Conservation (phyloP, 2,888 invertebrate genomes). For the Melieria picta region DNA sequence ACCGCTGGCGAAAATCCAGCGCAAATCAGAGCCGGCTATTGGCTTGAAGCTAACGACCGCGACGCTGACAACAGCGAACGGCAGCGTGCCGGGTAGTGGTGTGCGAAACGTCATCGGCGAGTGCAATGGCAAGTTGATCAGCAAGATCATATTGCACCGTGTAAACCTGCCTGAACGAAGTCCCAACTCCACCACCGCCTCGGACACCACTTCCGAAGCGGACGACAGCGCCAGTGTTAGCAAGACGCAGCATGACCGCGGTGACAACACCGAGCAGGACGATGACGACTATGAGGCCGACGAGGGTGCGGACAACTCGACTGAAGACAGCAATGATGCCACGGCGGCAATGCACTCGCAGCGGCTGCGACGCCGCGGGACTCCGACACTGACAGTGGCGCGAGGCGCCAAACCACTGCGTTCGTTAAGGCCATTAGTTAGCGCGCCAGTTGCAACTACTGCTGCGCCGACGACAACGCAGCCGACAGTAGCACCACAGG, state of each 20-base stretch:
- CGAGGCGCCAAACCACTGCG: slow-evolving; percentile 45
- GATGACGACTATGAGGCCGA: slow-evolving; percentile 27
- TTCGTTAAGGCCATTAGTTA: slow-evolving; percentile 16
- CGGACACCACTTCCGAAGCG: slow-evolving; percentile 45
- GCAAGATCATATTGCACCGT: slow-evolving; percentile 58
- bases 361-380: slow-evolving; percentile 34
- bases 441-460: background rate
- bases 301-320: slow-evolving; percentile 33
- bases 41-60: slow-evolving; percentile 26
- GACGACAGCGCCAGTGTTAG: slow-evolving; percentile 38
- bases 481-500: background rate
- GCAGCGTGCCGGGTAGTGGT: slow-evolving; percentile 6
- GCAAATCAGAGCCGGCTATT: slow-evolving; percentile 42
- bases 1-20: slow-evolving; percentile 47
- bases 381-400: slow-evolving; percentile 35
- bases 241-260: slow-evolving; percentile 38
- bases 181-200: slow-evolving; percentile 37
- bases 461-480: slow-evolving; percentile 32
- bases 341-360: slow-evolving; percentile 40
- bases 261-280: slow-evolving; percentile 39
- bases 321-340: slow-evolving; percentile 44
- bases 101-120: slow-evolving; percentile 54
- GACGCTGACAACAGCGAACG: slow-evolving; percentile 31
- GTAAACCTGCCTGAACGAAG: slow-evolving; percentile 43
- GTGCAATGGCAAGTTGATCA: slow-evolving; percentile 58